Base-by-base conservation (phyloP, 2,888 invertebrate genomes). In the Abrostola triplasia region DNA sequence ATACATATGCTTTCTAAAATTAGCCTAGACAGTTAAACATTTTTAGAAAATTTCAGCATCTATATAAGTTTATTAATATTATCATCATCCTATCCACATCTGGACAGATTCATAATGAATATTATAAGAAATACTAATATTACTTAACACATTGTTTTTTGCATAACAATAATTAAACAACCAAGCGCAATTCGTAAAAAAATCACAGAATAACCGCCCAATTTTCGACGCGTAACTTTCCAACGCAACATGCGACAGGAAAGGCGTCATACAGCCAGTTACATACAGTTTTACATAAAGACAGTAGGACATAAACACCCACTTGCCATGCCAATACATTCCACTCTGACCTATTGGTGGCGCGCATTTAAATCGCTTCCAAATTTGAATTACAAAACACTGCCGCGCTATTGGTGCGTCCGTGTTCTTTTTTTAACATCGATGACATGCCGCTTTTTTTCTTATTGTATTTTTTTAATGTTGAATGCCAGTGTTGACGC, bases 301-400 rank as follows among this genome's bases (percentile, higher is more conserved):
- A 68, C 77, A 69, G 59, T 56, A 60, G 65, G 51, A 56, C 71
- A 78, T 72, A 79, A 83, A 81, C 80, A 77, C 68, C 75, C 72
- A 82, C 76, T 90, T 86, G 83, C 83, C 72, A 90, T 91, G 84
- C 88, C 89, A 90, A 91, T 91, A 87, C 84, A 88, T 90, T 89
- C 87, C 85, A 84, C 87, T 88, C 83, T 93, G 93, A 93, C 93
- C 93, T 92, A 93, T 92, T 92, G 92, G 86, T 88, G 81, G 89
- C 85, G 76, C 87, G 92, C 89, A 92, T 91, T 90, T 89, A 86
- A 90, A 92, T 91, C 81, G 86, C 78, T 88, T 86, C 84, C 77
- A 67, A 86, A 93, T 93, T 93, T 93, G 85, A 92, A 93, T 87
- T 91, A 86, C 85, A 91, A 92, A 92, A 86, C 79, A 60, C 51